These are phyloP conservation scores for Serranus cabrilla DNA, from an alignment of 2,797 vertebrate species.

Conservation along the genomic window DNA sequence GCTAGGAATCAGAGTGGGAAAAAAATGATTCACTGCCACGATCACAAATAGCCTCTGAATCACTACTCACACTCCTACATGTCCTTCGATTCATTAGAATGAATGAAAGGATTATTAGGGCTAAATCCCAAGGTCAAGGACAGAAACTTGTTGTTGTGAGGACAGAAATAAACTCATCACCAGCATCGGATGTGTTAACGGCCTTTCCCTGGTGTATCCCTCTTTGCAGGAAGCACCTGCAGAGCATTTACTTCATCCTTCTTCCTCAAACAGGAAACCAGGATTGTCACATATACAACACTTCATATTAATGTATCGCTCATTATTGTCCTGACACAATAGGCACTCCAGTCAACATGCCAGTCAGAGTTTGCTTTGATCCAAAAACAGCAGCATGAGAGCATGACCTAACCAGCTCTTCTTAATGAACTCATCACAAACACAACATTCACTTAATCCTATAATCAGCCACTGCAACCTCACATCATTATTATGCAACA, in stretches of 20 bases:
- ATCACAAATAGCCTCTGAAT: not conserved
- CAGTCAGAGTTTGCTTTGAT: slow-evolving; percentile 13
- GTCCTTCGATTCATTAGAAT: too few species aligned
- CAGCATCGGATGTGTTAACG: not conserved
- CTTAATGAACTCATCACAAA: not conserved
- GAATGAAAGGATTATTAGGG: not conserved
- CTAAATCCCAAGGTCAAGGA: not conserved
- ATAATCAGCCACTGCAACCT: not conserved
- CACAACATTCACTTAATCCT: not conserved
- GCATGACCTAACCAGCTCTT: not conserved
- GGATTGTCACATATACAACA: slow-evolving; percentile 13
- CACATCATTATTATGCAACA: not conserved
- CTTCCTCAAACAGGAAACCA: slow-evolving; percentile 70
- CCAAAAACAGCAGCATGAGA: slow-evolving; percentile 10
- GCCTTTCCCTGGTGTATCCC: not conserved
- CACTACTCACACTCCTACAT: not conserved
- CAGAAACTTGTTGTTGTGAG: slow-evolving; percentile 2
- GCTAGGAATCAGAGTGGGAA: not conserved
- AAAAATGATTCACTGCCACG: not conserved
- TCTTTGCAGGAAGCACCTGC: slow-evolving; percentile 72
- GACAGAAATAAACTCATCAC: slow-evolving; percentile 30
- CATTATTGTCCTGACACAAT: slow-evolving; percentile 31
- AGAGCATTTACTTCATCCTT: slow-evolving; percentile 31
- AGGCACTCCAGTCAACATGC: not conserved
- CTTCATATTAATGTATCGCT: not conserved